Percentiles rank a stretch among this genome's conserved stretches.
Conservation (phyloP, 2,797 vertebrate species). For the Calcarius lapponicus region DNA sequence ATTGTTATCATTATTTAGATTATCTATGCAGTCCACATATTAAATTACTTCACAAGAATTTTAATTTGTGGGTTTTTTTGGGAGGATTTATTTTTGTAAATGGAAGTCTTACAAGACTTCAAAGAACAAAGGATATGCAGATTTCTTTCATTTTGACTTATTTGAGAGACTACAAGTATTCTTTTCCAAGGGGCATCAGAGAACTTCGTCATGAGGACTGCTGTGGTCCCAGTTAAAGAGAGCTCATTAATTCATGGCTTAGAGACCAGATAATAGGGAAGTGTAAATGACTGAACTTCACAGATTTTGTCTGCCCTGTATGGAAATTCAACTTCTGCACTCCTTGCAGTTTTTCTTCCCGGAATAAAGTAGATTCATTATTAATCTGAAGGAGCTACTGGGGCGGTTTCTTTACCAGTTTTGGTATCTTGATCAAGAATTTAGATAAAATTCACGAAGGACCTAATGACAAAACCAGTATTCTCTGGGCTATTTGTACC, state of each 20-base stretch:
- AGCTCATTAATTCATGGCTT: slow-evolving; percentile 20
- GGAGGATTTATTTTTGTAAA: not conserved
- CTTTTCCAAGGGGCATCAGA: not conserved
- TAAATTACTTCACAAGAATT: not conserved
- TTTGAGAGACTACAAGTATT: not conserved
- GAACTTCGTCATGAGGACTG: not conserved
- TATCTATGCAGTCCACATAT: not conserved
- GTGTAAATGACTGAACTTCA: not conserved
- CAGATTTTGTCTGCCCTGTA: not conserved
- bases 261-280: not conserved
- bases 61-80: not conserved
- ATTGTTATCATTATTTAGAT: not conserved
- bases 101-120: not conserved
- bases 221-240: not conserved
- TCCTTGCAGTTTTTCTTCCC: not conserved
- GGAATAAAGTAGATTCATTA: slow-evolving; percentile 4
- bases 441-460: not conserved
- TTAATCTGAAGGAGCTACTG: not conserved
- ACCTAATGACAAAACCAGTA: not conserved
- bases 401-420: not conserved
- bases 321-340: not conserved
- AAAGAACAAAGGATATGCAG: not conserved
- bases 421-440: not conserved
- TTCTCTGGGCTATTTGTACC: not conserved
- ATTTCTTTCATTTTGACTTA: slow-evolving; percentile 4